A percentile compares a stretch with the other conserved stretches of the same genome.
phyloP scores from a whole-genome alignment of 2,797 vertebrate genomes.

The Lepus townsendii region DNA sequence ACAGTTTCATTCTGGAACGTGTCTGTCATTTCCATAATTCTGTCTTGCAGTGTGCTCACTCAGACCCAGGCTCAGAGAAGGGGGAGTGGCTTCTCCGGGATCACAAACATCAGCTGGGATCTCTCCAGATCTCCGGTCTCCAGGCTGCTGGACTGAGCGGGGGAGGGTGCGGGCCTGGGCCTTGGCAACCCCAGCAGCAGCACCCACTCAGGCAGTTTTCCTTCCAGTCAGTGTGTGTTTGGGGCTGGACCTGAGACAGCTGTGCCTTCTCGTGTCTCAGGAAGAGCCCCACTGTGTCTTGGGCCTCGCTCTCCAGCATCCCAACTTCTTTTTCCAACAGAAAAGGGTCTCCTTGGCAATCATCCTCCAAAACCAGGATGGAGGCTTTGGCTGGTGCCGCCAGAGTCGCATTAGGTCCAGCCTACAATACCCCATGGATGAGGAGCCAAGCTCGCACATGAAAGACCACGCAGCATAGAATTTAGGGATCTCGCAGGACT shows the following conservation, averaged over 20 bases:
- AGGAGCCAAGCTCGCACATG: background rate
- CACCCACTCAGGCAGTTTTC: background rate
- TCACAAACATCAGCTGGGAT: background rate
- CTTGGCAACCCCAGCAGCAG: rapidly evolving
- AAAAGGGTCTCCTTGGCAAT: background rate
- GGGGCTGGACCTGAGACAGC: background rate
- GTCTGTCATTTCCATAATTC: background rate
- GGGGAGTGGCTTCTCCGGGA: background rate
- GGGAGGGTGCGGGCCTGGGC: no score
- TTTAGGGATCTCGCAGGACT: background rate
- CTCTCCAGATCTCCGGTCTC: background rate
- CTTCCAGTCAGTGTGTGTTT: background rate
- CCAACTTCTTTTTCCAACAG: background rate
- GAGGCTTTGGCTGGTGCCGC: no score
- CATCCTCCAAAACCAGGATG: background rate
- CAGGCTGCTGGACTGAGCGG: background rate
- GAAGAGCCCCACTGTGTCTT: background rate
- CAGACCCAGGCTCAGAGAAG: background rate
- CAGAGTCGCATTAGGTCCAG: background rate
- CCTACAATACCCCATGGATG: background rate
- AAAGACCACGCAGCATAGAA: background rate
- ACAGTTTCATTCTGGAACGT: background rate
- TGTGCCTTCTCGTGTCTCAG: no score
- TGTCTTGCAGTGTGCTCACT: background rate
- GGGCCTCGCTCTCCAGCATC: background rate